A percentile compares a stretch with the other conserved stretches of the same genome.
Evolutionary conservation across 1,140 invertebrate genomes (phyloP).

Genomic region (Pseudomyrmex gracilis): DNA sequence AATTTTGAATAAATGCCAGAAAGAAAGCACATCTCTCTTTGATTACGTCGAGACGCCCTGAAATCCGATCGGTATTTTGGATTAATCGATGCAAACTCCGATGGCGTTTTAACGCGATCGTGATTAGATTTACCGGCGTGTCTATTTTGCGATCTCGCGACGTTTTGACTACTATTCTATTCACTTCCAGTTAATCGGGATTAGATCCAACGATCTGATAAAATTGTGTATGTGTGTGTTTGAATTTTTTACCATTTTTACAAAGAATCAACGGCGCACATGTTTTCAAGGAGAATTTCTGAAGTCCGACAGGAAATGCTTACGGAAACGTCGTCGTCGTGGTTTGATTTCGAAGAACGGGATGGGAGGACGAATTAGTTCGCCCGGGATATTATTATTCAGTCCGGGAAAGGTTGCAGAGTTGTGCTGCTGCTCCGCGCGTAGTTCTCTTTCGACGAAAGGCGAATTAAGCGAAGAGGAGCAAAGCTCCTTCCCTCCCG

Average conservation of each 20-base stretch:
- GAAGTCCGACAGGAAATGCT: conserved; percentile 17
- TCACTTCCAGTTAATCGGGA: conserved; percentile 25
- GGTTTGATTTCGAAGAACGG: conserved; percentile 11
- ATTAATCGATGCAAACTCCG: conserved; percentile 54
- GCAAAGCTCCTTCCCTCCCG: not conserved
- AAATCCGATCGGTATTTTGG: conserved; percentile 25
- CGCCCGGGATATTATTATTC: conserved; percentile 31
- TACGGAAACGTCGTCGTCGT: not conserved
- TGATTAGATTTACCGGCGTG: conserved; percentile 37
- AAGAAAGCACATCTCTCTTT: not conserved
- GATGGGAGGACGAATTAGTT: not conserved
- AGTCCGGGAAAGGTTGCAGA: conserved; percentile 57
- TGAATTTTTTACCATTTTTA: no score
- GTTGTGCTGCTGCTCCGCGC: conserved; percentile 70
- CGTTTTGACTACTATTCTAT: conserved; percentile 47
- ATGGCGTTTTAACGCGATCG: conserved; percentile 42
- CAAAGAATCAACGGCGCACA: not conserved
- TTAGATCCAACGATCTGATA: no score
- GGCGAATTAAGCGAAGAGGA: conserved; percentile 16
- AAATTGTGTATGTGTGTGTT: no score
- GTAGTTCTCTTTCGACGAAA: conserved; percentile 43
- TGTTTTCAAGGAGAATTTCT: conserved; percentile 1
- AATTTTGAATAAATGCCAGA: conserved; percentile 60
- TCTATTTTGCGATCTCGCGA: conserved; percentile 23
- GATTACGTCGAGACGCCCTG: not conserved